Conservation (phyloP, 2,797 vertebrate genomes). For the Gymnothorax reevesii region DNA sequence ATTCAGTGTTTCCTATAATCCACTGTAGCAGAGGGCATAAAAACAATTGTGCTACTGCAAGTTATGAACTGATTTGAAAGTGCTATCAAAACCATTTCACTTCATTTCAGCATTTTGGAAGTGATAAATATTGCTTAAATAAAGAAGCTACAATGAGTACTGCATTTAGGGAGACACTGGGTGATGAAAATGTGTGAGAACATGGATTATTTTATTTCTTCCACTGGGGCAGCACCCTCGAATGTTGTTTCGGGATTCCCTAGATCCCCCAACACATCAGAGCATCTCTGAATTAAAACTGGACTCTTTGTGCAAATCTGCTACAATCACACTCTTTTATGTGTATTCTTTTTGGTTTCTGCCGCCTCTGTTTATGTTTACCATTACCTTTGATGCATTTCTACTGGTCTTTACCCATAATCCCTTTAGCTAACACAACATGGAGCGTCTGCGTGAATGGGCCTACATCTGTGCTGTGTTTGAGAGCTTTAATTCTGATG, state of each 20-base stretch:
- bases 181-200: neutral
- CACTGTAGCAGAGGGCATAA: neutral
- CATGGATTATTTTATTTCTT: neutral
- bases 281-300: conserved; percentile 61
- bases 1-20: neutral
- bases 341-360: conserved; percentile 59
- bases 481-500: conserved; percentile 67
- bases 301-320: conserved; percentile 55
- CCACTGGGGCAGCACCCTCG: neutral
- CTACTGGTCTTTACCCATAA: conserved; percentile 64
- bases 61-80: neutral
- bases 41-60: neutral
- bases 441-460: conserved; percentile 63
- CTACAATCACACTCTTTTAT: conserved; percentile 60
- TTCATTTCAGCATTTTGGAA: neutral
- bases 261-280: neutral
- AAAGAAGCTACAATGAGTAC: neutral
- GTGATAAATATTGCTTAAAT: too few species aligned
- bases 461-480: conserved; percentile 73
- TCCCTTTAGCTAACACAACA: conserved; percentile 74
- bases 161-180: neutral
- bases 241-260: neutral
- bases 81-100: neutral
- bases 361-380: conserved; percentile 61
- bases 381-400: conserved; percentile 68